Evolutionary conservation across 1,140 invertebrate species (phyloP).

Genomic region (Dendroctonus ponderosae): DNA sequence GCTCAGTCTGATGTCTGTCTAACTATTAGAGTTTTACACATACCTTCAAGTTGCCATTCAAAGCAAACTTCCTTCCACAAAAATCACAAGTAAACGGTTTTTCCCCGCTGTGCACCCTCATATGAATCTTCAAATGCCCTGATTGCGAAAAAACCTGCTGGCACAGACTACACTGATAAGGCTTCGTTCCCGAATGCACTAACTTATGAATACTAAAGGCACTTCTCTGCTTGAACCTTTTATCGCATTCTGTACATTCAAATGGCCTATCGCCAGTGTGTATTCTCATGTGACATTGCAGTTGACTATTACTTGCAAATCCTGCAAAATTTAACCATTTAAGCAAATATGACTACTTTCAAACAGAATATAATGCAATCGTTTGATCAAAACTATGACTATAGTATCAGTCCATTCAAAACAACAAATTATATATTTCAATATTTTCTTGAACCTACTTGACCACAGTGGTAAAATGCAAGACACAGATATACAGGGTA

Average conservation of each 20-base stretch:
- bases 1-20: no score
- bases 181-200: slow-evolving; percentile 36
- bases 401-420: no score
- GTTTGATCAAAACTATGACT: no score
- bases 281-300: slow-evolving; percentile 34
- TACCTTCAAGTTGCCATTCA: slow-evolving; percentile 50
- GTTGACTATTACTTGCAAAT: slow-evolving; percentile 1
- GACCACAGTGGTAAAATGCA: no score
- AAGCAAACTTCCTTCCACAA: slow-evolving; percentile 49
- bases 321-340: no score
- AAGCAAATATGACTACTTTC: no score
- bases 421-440: no score
- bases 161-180: slow-evolving; percentile 41
- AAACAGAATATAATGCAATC: no score
- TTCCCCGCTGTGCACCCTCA: slow-evolving; percentile 43
- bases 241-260: slow-evolving; percentile 52
- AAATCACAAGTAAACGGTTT: slow-evolving; percentile 41
- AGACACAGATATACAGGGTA: no score
- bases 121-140: slow-evolving; percentile 40
- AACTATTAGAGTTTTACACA: background rate
- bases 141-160: slow-evolving; percentile 41
- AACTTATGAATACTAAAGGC: slow-evolving; percentile 37
- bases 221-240: slow-evolving; percentile 35
- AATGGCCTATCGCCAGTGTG: slow-evolving; percentile 60
- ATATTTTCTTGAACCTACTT: no score